Evolutionary conservation across 2,888 invertebrate species (phyloP).

Genomic region (Blomia tropicalis): DNA sequence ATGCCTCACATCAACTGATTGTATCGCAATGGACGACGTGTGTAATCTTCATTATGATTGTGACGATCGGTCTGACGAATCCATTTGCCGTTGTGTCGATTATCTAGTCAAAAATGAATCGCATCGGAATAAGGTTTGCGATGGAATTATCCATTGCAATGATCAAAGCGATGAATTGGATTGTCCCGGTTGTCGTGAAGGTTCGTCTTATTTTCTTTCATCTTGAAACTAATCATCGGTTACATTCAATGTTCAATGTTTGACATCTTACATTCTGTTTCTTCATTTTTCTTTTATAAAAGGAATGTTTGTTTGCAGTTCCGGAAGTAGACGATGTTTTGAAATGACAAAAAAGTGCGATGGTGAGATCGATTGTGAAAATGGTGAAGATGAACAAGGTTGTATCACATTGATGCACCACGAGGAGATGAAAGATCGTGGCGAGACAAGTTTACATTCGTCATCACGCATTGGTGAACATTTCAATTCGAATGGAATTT

Average conservation of each 20-base stretch:
- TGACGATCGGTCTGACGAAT: conserved; percentile 11
- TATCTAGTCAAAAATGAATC: conserved; percentile 50
- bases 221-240: not conserved
- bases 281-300: too few species aligned
- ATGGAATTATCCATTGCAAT: conserved; percentile 61
- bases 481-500: conserved; percentile 41
- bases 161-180: conserved; percentile 41
- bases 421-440: not conserved
- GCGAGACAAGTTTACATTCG: not conserved
- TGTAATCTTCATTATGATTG: conserved; percentile 11
- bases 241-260: too few species aligned
- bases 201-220: not conserved
- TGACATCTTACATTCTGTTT: too few species aligned
- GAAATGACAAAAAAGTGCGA: conserved; percentile 16
- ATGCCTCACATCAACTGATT: conserved; percentile 25
- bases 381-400: conserved; percentile 20
- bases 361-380: conserved; percentile 17
- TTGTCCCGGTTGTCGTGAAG: not conserved
- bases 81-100: conserved; percentile 47
- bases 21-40: conserved; percentile 15
- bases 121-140: conserved; percentile 55
- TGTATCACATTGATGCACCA: conserved; percentile 17
- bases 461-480: not conserved
- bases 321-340: not conserved
- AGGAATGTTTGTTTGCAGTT: conserved; percentile 1